A percentile compares a stretch with the other conserved stretches of the same genome.
Conservation (phyloP, 2,797 vertebrate species). For the Dermochelys coriacea region DNA sequence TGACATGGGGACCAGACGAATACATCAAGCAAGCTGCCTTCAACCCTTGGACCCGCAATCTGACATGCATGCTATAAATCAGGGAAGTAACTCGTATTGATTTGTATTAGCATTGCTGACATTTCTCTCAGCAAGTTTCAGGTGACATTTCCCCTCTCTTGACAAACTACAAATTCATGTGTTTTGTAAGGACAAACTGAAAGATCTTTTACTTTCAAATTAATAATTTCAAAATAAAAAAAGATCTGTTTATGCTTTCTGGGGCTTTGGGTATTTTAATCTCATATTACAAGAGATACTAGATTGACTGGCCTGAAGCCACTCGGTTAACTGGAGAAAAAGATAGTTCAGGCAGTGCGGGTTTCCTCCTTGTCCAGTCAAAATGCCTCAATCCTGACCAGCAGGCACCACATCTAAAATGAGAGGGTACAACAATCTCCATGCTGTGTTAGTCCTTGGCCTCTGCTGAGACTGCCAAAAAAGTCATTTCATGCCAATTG, state of each 20-base stretch:
- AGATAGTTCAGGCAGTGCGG: neutral
- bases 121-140: constrained; percentile 29
- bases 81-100: constrained; percentile 54
- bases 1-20: constrained; percentile 6
- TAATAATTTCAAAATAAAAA: constrained; percentile 21
- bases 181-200: neutral
- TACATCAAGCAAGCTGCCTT: neutral
- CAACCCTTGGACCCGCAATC: constrained; percentile 6
- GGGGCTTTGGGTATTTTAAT: constrained; percentile 42
- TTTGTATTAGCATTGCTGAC: constrained; percentile 47
- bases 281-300: neutral
- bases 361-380: neutral
- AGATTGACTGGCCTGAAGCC: constrained; percentile 30
- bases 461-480: neutral
- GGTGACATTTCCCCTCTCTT: constrained; percentile 28
- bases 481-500: neutral
- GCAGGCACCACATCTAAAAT: neutral
- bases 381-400: neutral
- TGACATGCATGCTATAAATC: constrained; percentile 32
- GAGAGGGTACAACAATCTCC: neutral
- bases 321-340: constrained; percentile 28
- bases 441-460: neutral
- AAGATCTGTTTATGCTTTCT: neutral
- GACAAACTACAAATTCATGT: constrained; percentile 35
- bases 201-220: constrained; percentile 37